Conservation (phyloP, 2,888 invertebrate genomes). For the Athrips mouffetella region DNA sequence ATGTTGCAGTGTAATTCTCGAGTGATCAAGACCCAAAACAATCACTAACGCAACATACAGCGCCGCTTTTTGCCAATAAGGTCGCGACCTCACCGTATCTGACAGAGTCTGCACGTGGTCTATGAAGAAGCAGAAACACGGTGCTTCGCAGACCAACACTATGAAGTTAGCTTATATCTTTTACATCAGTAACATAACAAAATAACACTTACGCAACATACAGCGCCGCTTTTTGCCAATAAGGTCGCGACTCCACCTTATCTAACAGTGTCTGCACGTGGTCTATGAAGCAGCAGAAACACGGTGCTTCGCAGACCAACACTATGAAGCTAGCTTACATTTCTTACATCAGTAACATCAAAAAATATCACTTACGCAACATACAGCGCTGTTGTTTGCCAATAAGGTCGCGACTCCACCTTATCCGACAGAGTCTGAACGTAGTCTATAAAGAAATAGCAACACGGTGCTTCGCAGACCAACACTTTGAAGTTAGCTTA, state of each 20-base stretch:
- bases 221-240: constrained; percentile 92
- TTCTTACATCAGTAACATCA: too few relatives aligned
- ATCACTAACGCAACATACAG: too few relatives aligned
- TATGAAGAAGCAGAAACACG: too few relatives aligned
- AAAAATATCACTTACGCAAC: constrained; percentile 90
- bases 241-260: constrained; percentile 89
- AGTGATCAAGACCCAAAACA: too few relatives aligned
- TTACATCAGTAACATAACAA: too few relatives aligned
- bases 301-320: constrained; percentile 95
- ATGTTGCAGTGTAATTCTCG: too few relatives aligned
- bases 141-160: too few relatives aligned
- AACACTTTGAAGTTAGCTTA: constrained; percentile 92
- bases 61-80: too few relatives aligned
- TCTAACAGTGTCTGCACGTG: constrained; percentile 92
- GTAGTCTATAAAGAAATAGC: constrained; percentile 97
- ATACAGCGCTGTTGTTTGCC: constrained; percentile 93
- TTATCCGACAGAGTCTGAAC: constrained; percentile 91
- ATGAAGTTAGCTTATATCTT: background rate
- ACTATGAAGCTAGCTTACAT: constrained; percentile 93
- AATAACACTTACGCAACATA: constrained; percentile 93
- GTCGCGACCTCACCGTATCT: too few relatives aligned
- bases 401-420: constrained; percentile 90
- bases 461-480: constrained; percentile 96
- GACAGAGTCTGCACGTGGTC: too few relatives aligned
- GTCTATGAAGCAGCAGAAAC: constrained; percentile 97